Evolutionary conservation across 2,113 vertebrate genomes (phyloP).

Genomic region (Psephotus haematonotus): DNA sequence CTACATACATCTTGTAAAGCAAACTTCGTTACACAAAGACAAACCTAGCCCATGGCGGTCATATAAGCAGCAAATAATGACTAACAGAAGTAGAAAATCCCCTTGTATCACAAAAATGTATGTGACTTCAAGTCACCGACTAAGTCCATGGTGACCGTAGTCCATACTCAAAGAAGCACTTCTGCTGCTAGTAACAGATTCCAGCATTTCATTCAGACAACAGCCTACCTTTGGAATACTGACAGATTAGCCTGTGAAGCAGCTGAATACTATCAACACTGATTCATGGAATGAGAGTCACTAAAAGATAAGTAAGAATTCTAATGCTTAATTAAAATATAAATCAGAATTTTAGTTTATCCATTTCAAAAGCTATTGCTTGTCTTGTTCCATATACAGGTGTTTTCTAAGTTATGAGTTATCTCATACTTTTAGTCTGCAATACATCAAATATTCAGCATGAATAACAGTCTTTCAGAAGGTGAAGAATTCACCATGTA

Average conservation of each 20-base stretch:
- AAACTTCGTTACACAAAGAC: background rate
- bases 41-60: background rate
- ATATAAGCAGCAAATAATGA: background rate
- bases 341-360: background rate
- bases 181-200: background rate
- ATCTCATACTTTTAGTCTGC: background rate
- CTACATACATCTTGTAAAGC: background rate
- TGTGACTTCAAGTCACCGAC: background rate
- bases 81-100: background rate
- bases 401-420: background rate
- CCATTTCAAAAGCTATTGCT: background rate
- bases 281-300: background rate
- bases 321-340: background rate
- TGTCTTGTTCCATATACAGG: background rate
- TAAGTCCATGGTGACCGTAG: background rate
- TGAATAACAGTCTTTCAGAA: background rate
- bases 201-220: background rate
- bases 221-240: background rate
- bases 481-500: background rate
- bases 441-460: background rate
- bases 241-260: background rate
- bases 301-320: background rate
- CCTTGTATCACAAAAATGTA: background rate
- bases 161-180: background rate
- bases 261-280: background rate